Evolutionary conservation across 2,888 invertebrate genomes (phyloP).

Genomic region (Mythimna impura): DNA sequence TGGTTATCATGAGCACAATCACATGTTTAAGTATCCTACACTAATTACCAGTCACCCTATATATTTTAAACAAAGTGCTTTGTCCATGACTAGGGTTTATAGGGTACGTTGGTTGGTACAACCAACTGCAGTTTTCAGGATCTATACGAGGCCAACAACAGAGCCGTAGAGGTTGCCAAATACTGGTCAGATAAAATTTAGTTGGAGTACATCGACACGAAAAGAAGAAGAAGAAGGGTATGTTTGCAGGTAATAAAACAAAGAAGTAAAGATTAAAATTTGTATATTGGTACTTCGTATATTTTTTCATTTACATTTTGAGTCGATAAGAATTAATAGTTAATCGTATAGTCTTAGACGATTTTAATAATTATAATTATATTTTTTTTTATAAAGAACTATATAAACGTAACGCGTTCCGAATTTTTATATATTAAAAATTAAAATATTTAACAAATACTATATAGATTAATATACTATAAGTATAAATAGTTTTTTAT

Average conservation of each 20-base stretch:
- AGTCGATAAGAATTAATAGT: conserved; percentile 88
- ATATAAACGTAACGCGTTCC: conserved; percentile 83
- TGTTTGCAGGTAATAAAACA: conserved; percentile 67
- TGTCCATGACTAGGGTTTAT: not conserved
- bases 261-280: conserved; percentile 87
- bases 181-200: no score
- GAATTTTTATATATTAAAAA: conserved; percentile 77
- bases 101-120: no score
- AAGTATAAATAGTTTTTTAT: conserved; percentile 78
- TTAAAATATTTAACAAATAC: conserved; percentile 85
- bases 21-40: no score
- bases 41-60: no score
- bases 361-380: conserved; percentile 77
- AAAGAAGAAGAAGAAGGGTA: no score
- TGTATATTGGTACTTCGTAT: conserved; percentile 91
- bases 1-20: no score
- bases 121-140: no score
- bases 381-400: conserved; percentile 82
- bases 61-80: no score
- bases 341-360: conserved; percentile 85
- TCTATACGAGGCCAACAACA: no score
- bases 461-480: conserved; percentile 82
- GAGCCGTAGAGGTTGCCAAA: no score
- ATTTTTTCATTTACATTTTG: conserved; percentile 89
- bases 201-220: no score